These are phyloP conservation scores for Eupeodes luniger DNA, from an alignment of 2,888 invertebrate species.

Conservation along the genomic window DNA sequence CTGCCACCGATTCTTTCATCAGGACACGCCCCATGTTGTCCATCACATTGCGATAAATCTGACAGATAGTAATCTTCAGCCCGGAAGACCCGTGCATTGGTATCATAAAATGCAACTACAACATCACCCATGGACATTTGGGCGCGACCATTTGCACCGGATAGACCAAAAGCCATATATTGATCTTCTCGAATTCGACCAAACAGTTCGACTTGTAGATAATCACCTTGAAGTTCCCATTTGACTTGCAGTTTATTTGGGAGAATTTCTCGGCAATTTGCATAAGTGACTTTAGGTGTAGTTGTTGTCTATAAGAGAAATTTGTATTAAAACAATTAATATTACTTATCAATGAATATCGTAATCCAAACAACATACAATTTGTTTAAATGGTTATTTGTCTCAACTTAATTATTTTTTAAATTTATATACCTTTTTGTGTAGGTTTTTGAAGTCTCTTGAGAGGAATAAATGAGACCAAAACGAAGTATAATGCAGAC, in stretches of 20 bases:
- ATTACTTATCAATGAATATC: not conserved
- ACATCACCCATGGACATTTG: conserved; percentile 94
- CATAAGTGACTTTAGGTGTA: conserved; percentile 88
- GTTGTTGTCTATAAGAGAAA: conserved; percentile 89
- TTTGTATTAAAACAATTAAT: not conserved
- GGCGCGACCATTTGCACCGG: conserved; percentile 89
- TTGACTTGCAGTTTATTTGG: conserved; percentile 93
- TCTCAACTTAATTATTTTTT: not conserved
- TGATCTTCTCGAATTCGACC: conserved; percentile 92
- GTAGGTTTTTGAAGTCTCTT: not conserved
- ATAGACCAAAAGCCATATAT: conserved; percentile 94
- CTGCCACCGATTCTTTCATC: conserved; percentile 92
- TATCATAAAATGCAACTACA: conserved; percentile 91
- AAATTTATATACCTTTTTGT: not conserved
- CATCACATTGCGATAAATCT: conserved; percentile 92
- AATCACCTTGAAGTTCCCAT: conserved; percentile 92
- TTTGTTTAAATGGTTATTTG: not conserved
- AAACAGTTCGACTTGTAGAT: conserved; percentile 91
- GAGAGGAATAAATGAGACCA: too few species aligned
- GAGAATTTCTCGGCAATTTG: conserved; percentile 93
- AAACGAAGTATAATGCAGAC: too few species aligned
- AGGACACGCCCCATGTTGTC: conserved; percentile 93
- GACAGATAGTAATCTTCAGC: conserved; percentile 95
- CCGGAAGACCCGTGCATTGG: conserved; percentile 86
- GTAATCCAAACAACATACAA: not conserved